Percentiles rank a stretch among this genome's conserved stretches.
These are phyloP conservation scores for Griposia aprilina DNA, from an alignment of 2,888 invertebrate genomes.

Conservation along the genomic window DNA sequence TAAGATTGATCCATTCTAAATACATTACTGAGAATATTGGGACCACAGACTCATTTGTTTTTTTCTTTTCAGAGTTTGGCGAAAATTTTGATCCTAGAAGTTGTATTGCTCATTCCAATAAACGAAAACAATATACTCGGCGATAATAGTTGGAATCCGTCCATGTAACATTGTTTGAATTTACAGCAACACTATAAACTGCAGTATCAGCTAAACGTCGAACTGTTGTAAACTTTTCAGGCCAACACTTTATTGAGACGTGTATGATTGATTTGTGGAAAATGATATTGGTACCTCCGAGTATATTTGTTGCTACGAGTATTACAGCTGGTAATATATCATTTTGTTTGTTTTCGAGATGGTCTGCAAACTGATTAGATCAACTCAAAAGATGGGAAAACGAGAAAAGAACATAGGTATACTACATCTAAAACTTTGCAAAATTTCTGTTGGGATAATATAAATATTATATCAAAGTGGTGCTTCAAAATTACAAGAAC, in stretches of 20 bases:
- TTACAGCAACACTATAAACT: slow-evolving; percentile 40
- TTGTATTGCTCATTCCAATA: slow-evolving; percentile 32
- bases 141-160: slow-evolving; percentile 47
- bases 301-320: too few species aligned
- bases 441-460: too few species aligned
- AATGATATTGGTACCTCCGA: background rate
- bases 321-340: background rate
- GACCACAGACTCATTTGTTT: background rate
- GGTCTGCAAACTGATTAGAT: background rate
- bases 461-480: too few species aligned
- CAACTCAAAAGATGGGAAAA: too few species aligned
- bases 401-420: too few species aligned
- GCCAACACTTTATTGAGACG: slow-evolving; percentile 25
- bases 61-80: background rate
- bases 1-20: background rate
- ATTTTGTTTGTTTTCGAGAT: background rate
- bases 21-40: background rate
- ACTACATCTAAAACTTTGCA: too few species aligned
- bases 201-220: slow-evolving; percentile 23
- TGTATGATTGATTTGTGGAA: background rate
- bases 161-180: slow-evolving; percentile 53
- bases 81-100: background rate
- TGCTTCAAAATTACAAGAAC: too few species aligned
- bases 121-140: slow-evolving; percentile 55
- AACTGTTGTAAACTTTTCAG: slow-evolving; percentile 19